phyloP scores from a whole-genome alignment of 2,888 invertebrate species.

The Acrobasis suavella region DNA sequence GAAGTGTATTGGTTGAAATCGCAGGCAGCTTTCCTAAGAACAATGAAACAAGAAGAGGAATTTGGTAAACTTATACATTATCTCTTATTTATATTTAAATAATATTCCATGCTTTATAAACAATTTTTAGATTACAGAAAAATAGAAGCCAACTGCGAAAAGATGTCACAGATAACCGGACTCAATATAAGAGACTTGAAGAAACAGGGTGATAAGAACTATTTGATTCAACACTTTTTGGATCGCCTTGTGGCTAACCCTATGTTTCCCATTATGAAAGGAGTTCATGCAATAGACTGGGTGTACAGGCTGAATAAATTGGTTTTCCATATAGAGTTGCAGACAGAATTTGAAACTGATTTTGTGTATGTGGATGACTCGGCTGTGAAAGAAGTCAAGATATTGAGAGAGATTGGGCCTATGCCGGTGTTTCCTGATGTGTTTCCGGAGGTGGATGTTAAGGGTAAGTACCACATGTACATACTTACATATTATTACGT shows the following conservation, averaged over 20 bases:
- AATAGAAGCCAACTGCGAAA: constrained; percentile 50
- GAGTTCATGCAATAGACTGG: constrained; percentile 53
- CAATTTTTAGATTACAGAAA: constrained; percentile 54
- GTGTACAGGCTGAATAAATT: constrained; percentile 56
- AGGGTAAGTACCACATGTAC: constrained; percentile 31
- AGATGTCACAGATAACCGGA: constrained; percentile 62
- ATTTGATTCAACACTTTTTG: constrained; percentile 60
- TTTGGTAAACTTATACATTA: constrained; percentile 51
- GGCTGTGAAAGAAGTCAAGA: constrained; percentile 36
- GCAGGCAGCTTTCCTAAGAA: constrained; percentile 62
- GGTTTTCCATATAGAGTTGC: constrained; percentile 54
- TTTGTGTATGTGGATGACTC: constrained; percentile 38
- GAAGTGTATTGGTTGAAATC: constrained; percentile 59
- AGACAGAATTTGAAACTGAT: constrained; percentile 41
- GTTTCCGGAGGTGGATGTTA: constrained; percentile 36
- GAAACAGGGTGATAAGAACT: constrained; percentile 54
- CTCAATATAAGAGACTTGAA: constrained; percentile 60
- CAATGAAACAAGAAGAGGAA: constrained; percentile 59
- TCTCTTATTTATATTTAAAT: not conserved
- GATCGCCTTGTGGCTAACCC: constrained; percentile 56
- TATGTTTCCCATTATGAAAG: constrained; percentile 50
- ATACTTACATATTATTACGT: too few relatives aligned
- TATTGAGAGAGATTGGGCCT: constrained; percentile 52
- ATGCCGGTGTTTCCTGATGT: constrained; percentile 43
- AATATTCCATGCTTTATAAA: constrained; percentile 4